Base-by-base conservation (phyloP, 2,888 invertebrate genomes). In the Luffia ferchaultella region DNA sequence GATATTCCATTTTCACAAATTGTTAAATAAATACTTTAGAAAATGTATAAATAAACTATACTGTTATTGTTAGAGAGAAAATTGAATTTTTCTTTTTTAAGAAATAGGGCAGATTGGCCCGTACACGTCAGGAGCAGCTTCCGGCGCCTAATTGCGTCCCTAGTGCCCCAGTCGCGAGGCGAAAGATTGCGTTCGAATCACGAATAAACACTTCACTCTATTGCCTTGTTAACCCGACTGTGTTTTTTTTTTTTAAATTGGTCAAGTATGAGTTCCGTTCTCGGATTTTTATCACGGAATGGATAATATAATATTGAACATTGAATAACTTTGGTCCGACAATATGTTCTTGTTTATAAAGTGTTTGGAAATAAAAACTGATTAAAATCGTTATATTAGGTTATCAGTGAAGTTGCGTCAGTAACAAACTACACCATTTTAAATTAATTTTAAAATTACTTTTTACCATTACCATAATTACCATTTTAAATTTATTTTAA, bases 71-170 rank as follows among this genome's bases (percentile, higher is more conserved):
- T 48, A 19, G 43, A 20, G 20, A 18, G 44, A 43, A 42, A 18
- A 20, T 18, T 48, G 42, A 16, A 42, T 42, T 20, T 18, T 41
- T 47, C 41, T 18, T 50, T 50, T 43, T 43, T 3, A 12, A 30
- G 30, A 30, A 30, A 30, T 12, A n/a, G 30, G 30, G 12, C 30
- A 30, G 30, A 30, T 30, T 30, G 16, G 16, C 20, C 43, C 43
- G 45, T 42, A 42, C 64, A 68, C 67, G 64, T 74, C 71, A 75
- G 79, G 75, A 75, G 65, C 57, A 18, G 61, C 67, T 77, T 82
- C 82, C 82, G 70, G 71, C 59, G 62, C 65, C 71, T 82, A 80
- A 83, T 80, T 82, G 82, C 75, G 64, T 63, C 67, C 65, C 70
- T 70, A 67, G 70, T 68, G 71, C 68, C 67, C 66, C 65, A 61